These are phyloP conservation scores for Pseudomyrmex dendroicus DNA, from an alignment of 1,140 invertebrate species.

Conservation along the genomic window DNA sequence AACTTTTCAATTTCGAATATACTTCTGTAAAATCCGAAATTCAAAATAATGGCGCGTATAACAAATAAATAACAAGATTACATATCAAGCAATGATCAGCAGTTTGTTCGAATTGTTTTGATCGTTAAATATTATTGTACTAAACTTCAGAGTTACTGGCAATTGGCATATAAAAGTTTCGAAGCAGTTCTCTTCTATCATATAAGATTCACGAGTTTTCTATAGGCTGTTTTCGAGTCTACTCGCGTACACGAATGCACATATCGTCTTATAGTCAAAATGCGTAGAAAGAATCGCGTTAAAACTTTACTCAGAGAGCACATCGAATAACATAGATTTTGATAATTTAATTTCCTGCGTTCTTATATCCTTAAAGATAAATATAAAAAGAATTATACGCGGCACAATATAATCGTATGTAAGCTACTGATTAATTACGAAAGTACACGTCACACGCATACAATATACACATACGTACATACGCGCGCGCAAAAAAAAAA, in stretches of 20 bases:
- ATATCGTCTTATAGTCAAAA: constrained; percentile 32
- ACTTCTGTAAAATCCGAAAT: neutral
- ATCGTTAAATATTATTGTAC: constrained; percentile 55
- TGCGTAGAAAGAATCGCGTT: no score
- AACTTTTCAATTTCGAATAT: neutral
- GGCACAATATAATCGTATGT: no score
- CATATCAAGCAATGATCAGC: constrained; percentile 26
- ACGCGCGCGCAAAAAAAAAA: neutral
- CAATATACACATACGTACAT: no score
- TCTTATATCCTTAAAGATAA: neutral
- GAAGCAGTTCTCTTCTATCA: constrained; percentile 60
- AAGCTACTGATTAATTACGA: no score
- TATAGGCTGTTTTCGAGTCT: constrained; percentile 29
- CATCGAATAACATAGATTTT: no score
- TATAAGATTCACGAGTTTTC: neutral
- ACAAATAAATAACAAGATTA: neutral
- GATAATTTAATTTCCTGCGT: neutral
- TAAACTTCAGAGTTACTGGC: constrained; percentile 64
- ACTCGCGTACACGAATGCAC: constrained; percentile 46
- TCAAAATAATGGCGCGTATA: no score
- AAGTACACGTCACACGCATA: no score
- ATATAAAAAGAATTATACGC: constrained; percentile 10
- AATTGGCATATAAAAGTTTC: constrained; percentile 66
- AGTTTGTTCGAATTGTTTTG: constrained; percentile 55
- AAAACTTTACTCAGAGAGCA: no score